A percentile compares a stretch with the other conserved stretches of the same genome.
phyloP scores from a whole-genome alignment of 1,140 invertebrate species.

The fruit fly (Drosophila melanogaster) region Release_6_plus_ISO1_MT NT_033779.5:10109001-10109500 shows the following conservation, averaged over 20 bases:
- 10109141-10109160: slow-evolving; percentile 47
- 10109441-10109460: slow-evolving; percentile 42
- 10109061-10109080: slow-evolving; percentile 4
- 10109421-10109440: slow-evolving; percentile 39
- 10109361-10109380: slow-evolving; percentile 51
- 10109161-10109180: slow-evolving; percentile 54
- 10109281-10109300: slow-evolving; percentile 5
- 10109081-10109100: slow-evolving; percentile 7
- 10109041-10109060: slow-evolving; percentile 41
- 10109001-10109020: slow-evolving; percentile 19
- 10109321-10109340: slow-evolving; percentile 7
- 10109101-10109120: slow-evolving; percentile 1
- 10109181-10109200: slow-evolving; percentile 42
- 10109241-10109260: slow-evolving; percentile 74
- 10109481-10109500: slow-evolving; percentile 51
- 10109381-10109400: slow-evolving; percentile 77
- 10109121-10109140: slow-evolving; percentile 37
- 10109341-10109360: slow-evolving; percentile 23
- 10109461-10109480: slow-evolving; percentile 44
- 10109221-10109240: slow-evolving; percentile 11
- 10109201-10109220: slow-evolving; percentile 59
- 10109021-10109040: slow-evolving; percentile 33
- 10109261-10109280: slow-evolving; percentile 51
- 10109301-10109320: neutral
- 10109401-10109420: slow-evolving; percentile 82